Base-by-base conservation (phyloP, 1,140 invertebrate genomes). In the Trichogramma pretiosum region DNA sequence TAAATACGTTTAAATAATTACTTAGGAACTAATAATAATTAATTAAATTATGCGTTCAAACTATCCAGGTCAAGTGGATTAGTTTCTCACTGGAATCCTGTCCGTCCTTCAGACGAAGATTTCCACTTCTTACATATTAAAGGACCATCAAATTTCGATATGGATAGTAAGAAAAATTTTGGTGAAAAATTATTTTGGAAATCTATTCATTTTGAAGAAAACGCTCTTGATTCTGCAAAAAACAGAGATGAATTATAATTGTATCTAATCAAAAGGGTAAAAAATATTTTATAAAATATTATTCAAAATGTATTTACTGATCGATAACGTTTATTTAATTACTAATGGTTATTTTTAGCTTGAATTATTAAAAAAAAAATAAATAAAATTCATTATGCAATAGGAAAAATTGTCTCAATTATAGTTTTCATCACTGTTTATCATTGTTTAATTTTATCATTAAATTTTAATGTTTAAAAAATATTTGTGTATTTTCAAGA, bases 101-200 rank as follows among this genome's bases (percentile, higher is more conserved):
- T 69, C 0, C 39, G 57, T 28, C 43, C 48, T n/a, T 48, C 57
- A 17, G 24, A 60, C 3, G 65, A 73, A 13, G 54, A 74, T 19
- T 43, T 70, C 19, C 54, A 62, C 34, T 77, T 73, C 56, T 50
- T 77, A 18, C 62, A 74, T 22, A 75, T 77, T 33, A 51, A 57
- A 16, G 65, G 65, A 4, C 71, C 73, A 0, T 62, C 57, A 10
- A 55, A 65, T 8, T 52, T 63, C 8, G 43, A 57, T 18, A 73
- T 75, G 64, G 67, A 63, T 32, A 47, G 58, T 5, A 60, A 53
- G 33, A 43, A 56, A 0, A 67, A 74, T 50, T 68, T 75, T 46
- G 70, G 69, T 3, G 59, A 73, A 1, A 62, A 57, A 40, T 53
- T 64, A 11, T 75, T 78, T 58, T 78, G 76, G 77, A 61, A 72